Percentiles rank a stretch among this genome's conserved stretches.
Evolutionary conservation across 2,888 invertebrate species (phyloP).

Genomic region (Cremastinae sp.): DNA sequence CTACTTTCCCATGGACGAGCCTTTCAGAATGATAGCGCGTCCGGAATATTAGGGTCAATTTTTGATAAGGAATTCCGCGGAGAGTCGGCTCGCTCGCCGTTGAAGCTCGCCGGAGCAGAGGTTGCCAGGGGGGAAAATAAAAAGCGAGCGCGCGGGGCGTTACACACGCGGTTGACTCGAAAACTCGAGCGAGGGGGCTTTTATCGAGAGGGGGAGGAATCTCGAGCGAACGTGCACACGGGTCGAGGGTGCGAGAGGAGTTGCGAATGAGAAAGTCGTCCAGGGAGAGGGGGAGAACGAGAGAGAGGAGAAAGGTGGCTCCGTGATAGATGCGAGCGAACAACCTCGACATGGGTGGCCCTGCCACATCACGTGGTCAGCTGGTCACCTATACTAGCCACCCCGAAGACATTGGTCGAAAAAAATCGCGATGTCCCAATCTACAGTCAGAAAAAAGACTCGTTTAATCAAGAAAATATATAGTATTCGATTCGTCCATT

Average conservation of each 20-base stretch:
- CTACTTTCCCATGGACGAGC: constrained; percentile 3
- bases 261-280: constrained; percentile 43
- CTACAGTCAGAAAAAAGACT: too few relatives aligned
- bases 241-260: constrained; percentile 69
- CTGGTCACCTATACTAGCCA: constrained; percentile 75
- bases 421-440: constrained; percentile 40
- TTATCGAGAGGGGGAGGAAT: constrained; percentile 69
- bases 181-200: constrained; percentile 66
- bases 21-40: too few relatives aligned
- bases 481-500: too few relatives aligned
- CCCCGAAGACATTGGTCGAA: constrained; percentile 77
- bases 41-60: too few relatives aligned
- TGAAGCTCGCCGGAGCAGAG: neutral
- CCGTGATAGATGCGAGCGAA: constrained; percentile 79
- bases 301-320: constrained; percentile 73
- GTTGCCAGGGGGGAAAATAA: constrained; percentile 27
- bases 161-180: constrained; percentile 43
- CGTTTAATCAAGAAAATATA: too few relatives aligned
- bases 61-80: neutral
- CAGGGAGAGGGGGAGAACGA: constrained; percentile 59
- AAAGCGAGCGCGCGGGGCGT: constrained; percentile 39
- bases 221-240: constrained; percentile 73
- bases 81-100: neutral
- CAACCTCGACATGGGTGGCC: constrained; percentile 79
- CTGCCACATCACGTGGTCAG: constrained; percentile 75